These are phyloP conservation scores for Bryconaethiops microstoma DNA, from an alignment of 2,797 vertebrate genomes.

Conservation along the genomic window DNA sequence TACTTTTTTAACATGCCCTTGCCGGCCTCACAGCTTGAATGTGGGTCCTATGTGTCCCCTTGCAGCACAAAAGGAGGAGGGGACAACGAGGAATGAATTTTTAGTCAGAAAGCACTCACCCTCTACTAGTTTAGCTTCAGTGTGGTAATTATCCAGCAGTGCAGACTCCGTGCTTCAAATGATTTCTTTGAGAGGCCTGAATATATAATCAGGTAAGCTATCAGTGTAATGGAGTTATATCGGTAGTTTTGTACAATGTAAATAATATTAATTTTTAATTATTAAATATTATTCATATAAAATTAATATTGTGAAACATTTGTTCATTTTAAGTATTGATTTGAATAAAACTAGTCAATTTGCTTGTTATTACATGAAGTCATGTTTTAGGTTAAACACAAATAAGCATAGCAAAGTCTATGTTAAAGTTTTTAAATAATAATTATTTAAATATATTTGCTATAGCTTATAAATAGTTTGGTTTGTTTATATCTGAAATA, in stretches of 20 bases:
- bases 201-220: no score
- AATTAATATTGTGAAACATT: no score
- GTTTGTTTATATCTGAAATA: not conserved
- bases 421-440: not conserved
- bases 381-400: no score
- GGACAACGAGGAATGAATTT: not conserved
- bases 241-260: no score
- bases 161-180: not conserved
- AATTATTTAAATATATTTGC: not conserved
- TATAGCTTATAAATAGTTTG: not conserved
- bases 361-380: no score
- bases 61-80: not conserved
- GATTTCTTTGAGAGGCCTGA: no score
- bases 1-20: not conserved
- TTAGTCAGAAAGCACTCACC: not conserved
- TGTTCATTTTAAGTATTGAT: no score
- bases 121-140: not conserved
- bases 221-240: no score
- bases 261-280: no score
- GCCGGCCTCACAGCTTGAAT: not conserved
- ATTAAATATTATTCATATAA: no score
- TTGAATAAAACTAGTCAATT: no score
- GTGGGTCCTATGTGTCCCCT: not conserved
- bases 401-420: not conserved
- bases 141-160: not conserved